Percentiles rank a stretch among this genome's conserved stretches.
These are phyloP conservation scores for Oreotrochilus melanogaster DNA, from an alignment of 2,113 vertebrate species.

Conservation along the genomic window DNA sequence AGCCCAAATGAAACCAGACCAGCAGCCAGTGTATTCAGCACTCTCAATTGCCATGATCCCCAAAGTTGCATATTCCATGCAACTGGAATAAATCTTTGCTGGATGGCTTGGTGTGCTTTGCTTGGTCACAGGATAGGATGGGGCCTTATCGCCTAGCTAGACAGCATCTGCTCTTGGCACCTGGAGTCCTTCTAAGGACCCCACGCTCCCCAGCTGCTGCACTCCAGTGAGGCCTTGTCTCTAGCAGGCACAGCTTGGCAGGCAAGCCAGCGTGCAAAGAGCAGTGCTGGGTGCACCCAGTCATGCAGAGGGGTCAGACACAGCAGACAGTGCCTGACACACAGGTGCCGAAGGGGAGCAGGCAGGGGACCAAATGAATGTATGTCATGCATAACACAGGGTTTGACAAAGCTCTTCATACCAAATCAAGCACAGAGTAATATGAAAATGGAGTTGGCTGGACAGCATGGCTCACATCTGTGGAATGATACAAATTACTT, in stretches of 20 bases:
- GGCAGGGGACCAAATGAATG: background rate
- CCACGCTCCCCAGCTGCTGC: background rate
- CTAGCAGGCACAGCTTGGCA: background rate
- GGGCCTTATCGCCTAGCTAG: background rate
- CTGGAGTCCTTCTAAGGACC: background rate
- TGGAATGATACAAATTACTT: background rate
- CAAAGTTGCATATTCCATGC: background rate
- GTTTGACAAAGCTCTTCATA: background rate
- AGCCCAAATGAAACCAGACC: background rate
- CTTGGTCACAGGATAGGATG: background rate
- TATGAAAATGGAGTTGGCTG: background rate
- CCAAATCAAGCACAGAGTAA: slow-evolving; percentile 6
- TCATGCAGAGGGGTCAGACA: fast-evolving
- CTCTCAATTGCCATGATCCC: background rate
- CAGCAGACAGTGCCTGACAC: background rate
- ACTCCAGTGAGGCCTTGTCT: background rate
- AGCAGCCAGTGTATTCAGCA: background rate
- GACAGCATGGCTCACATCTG: background rate
- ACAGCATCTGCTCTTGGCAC: background rate
- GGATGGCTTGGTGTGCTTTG: too few species aligned
- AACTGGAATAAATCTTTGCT: background rate
- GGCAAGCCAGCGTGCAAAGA: background rate
- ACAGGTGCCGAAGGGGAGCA: background rate
- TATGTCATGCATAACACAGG: background rate
- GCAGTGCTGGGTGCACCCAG: background rate